Evolutionary conservation across 2,888 invertebrate species (phyloP).

Genomic region (Torymus aiolomorphi): DNA sequence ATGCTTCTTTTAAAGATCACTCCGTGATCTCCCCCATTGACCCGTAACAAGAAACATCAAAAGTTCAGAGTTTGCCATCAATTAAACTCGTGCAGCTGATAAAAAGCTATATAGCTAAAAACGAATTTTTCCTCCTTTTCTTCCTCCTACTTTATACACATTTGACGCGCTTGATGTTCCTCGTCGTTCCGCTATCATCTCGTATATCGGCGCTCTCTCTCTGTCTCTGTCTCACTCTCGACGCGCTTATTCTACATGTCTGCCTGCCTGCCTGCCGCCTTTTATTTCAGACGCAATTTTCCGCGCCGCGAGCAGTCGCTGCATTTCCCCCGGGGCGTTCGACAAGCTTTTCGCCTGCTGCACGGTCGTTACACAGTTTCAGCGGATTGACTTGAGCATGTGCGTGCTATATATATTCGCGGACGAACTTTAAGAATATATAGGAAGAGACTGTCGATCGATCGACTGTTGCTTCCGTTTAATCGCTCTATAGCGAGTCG

Average conservation of each 20-base stretch:
- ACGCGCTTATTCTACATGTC: background rate
- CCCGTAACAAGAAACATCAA: too few species aligned
- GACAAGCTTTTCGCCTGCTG: slow-evolving; percentile 21
- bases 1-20: too few species aligned
- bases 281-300: slow-evolving; percentile 37
- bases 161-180: background rate
- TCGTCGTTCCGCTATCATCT: background rate
- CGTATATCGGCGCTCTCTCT: background rate
- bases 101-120: too few species aligned
- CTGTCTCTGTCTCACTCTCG: background rate
- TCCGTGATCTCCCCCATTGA: too few species aligned
- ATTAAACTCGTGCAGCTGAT: too few species aligned
- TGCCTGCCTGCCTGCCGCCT: background rate
- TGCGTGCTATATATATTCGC: too few species aligned
- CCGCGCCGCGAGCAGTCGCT: slow-evolving; percentile 17
- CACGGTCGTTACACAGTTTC: slow-evolving; percentile 27
- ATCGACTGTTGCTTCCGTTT: background rate
- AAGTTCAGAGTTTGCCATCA: too few species aligned
- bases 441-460: background rate
- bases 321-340: slow-evolving; percentile 32
- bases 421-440: slow-evolving; percentile 28
- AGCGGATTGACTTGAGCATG: slow-evolving; percentile 29
- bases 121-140: too few species aligned
- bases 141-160: background rate
- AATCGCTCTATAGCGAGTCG: too few species aligned